Percentiles rank a stretch among this genome's conserved stretches.
Evolutionary conservation across 2,888 invertebrate genomes (phyloP).

Genomic region (Omphaloscelis lunosa): DNA sequence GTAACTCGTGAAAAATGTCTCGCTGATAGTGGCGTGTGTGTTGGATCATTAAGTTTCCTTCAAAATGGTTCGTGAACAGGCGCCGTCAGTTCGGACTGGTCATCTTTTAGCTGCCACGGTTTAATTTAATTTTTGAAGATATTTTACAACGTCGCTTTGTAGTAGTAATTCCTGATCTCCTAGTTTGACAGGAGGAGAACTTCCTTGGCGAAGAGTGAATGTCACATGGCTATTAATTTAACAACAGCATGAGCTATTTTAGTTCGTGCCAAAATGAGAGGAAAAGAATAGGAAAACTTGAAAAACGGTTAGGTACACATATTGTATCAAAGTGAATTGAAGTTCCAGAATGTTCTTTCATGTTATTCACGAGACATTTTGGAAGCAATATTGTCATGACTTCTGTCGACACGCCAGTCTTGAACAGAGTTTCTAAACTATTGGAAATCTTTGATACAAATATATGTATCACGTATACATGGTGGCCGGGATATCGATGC

Average conservation of each 20-base stretch:
- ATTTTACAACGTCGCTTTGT: neutral
- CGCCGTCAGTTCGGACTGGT: too few species aligned
- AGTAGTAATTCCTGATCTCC: neutral
- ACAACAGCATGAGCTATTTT: neutral
- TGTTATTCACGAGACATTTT: constrained; percentile 11
- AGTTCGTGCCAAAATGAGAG: neutral
- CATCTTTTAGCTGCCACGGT: too few species aligned
- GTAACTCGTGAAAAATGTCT: too few species aligned
- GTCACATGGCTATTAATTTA: neutral
- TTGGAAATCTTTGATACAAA: constrained; percentile 10
- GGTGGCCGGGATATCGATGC: too few species aligned
- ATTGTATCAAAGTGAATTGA: constrained; percentile 6
- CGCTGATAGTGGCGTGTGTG: too few species aligned
- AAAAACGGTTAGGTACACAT: neutral
- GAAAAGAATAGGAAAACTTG: neutral
- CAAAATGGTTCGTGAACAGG: too few species aligned
- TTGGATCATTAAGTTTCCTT: too few species aligned
- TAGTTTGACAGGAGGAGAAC: neutral
- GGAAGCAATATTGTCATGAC: constrained; percentile 7
- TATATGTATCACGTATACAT: neutral
- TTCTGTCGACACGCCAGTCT: constrained; percentile 12
- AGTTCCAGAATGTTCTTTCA: neutral
- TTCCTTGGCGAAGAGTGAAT: neutral
- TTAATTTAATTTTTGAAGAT: too few species aligned
- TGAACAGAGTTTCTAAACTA: constrained; percentile 7